A percentile compares a stretch with the other conserved stretches of the same genome.
These are phyloP conservation scores for Pogonophryne albipinna DNA, from an alignment of 2,797 vertebrate genomes.

Conservation along the genomic window DNA sequence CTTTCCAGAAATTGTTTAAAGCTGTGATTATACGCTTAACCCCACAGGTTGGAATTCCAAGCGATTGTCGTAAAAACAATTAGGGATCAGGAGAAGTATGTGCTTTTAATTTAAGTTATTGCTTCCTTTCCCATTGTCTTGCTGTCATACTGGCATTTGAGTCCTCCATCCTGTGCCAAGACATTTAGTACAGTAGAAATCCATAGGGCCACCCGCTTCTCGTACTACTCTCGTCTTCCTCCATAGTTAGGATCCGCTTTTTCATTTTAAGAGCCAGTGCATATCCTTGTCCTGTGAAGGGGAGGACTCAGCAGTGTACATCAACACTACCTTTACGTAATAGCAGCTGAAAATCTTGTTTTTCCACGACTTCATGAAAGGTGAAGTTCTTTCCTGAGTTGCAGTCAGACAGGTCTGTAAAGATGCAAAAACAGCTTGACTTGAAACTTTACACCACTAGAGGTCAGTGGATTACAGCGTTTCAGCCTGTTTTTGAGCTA, in stretches of 20 bases:
- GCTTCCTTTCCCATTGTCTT: constrained; percentile 10
- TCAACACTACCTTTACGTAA: not conserved
- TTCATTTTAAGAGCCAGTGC: not conserved
- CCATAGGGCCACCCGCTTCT: not conserved
- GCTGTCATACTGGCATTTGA: not conserved
- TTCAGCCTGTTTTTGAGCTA: not conserved
- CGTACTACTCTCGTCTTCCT: not conserved
- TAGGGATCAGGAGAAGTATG: not conserved
- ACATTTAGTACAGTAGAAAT: not conserved
- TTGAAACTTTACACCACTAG: not conserved
- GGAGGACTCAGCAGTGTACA: not conserved
- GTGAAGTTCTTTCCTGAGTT: not conserved
- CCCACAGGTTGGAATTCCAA: not conserved
- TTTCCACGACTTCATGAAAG: not conserved
- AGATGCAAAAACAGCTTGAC: not conserved
- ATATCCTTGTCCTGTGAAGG: not conserved
- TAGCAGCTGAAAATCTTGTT: not conserved
- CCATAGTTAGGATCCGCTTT: not conserved
- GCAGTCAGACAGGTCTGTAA: not conserved
- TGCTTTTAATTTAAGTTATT: not conserved
- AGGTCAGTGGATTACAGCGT: not conserved
- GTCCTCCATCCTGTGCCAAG: not conserved
- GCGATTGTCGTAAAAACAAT: not conserved
- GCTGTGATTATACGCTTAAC: not conserved
- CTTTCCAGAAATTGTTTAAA: not conserved